These are phyloP conservation scores for Portunus trituberculatus DNA, from an alignment of 1,140 invertebrate genomes.

Conservation along the genomic window DNA sequence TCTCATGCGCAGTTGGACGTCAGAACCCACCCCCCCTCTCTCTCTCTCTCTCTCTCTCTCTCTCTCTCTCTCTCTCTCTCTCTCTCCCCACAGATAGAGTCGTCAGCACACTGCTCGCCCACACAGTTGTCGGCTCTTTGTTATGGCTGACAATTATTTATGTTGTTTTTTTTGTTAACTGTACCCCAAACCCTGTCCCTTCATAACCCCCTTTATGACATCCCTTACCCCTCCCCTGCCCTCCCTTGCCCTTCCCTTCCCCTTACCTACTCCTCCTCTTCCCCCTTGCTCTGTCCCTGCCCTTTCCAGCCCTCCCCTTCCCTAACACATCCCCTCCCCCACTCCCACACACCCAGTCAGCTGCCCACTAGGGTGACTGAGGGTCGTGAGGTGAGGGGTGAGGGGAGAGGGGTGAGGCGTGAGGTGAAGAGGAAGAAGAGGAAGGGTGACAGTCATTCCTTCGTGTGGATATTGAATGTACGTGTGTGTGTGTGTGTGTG, in stretches of 20 bases:
- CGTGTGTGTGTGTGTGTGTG: too few species aligned
- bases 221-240: neutral
- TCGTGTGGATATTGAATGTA: neutral
- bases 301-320: too few species aligned
- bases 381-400: too few species aligned
- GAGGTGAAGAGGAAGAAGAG: neutral
- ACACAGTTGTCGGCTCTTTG: neutral
- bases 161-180: neutral
- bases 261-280: neutral
- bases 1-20: too few species aligned
- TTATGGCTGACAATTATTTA: conserved; percentile 24
- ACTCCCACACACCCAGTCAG: neutral
- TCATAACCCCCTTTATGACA: neutral
- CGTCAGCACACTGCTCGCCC: neutral
- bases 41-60: conserved; percentile 57
- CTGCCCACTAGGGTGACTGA: neutral
- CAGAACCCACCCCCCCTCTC: conserved; percentile 27
- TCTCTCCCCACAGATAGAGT: conserved; percentile 14
- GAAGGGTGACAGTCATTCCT: neutral
- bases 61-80: conserved; percentile 58
- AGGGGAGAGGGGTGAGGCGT: too few species aligned
- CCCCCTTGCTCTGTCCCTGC: too few species aligned
- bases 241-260: neutral
- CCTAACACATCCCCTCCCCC: neutral
- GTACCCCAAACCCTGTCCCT: neutral